A percentile compares a stretch with the other conserved stretches of the same genome.
Conservation (phyloP, 2,113 vertebrate genomes). For the Hippotragus niger region DNA sequence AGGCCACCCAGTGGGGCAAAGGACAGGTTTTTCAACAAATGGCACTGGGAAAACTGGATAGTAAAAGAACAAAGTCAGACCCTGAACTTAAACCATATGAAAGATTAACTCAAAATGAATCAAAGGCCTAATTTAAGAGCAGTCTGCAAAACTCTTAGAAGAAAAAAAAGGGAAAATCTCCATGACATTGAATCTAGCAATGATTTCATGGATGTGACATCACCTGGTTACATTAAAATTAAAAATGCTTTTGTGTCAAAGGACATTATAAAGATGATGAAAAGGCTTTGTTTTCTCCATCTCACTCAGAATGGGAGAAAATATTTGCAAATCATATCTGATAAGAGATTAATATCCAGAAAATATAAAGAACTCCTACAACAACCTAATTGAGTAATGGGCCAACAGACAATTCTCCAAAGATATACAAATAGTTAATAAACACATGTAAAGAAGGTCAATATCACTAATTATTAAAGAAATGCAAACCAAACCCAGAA, state of each 20-base stretch:
- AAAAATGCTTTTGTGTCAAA: not conserved
- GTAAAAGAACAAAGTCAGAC: not conserved
- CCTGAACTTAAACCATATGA: not conserved
- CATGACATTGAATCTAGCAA: not conserved
- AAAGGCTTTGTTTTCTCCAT: not conserved
- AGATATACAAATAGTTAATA: not conserved
- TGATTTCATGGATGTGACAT: not conserved
- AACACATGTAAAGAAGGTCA: not conserved
- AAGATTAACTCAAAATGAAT: conserved; percentile 16
- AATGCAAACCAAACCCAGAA: not conserved
- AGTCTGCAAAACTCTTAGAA: not conserved
- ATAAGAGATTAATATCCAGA: not conserved
- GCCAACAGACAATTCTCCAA: not conserved
- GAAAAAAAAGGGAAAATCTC: conserved; percentile 16
- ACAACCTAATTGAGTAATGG: not conserved
- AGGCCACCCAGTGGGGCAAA: not conserved
- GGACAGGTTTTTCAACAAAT: not conserved
- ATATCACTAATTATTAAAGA: not conserved
- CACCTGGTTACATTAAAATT: not conserved
- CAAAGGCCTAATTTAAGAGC: not conserved
- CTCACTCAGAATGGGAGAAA: not conserved
- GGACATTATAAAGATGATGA: not conserved
- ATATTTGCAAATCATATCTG: not conserved
- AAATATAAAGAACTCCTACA: not conserved
- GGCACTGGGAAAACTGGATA: not conserved